A percentile compares a stretch with the other conserved stretches of the same genome.
These are phyloP conservation scores for Psilopsiagon aurifrons DNA, from an alignment of 2,113 vertebrate species.

Conservation along the genomic window DNA sequence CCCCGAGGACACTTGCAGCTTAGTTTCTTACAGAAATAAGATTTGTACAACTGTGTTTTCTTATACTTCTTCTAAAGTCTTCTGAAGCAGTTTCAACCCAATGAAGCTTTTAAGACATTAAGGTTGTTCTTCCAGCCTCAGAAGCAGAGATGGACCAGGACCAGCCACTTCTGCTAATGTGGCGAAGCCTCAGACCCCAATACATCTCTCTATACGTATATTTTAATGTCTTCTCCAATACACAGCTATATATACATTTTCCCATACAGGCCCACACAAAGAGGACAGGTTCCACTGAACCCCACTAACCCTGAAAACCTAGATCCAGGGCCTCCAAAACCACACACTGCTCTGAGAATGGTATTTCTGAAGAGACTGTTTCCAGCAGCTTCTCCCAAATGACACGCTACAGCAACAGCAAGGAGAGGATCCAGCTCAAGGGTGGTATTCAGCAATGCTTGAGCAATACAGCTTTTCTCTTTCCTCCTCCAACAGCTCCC, in stretches of 20 bases:
- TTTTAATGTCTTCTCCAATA: neutral
- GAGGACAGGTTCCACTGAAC: neutral
- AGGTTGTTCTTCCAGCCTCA: neutral
- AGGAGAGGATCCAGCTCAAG: neutral
- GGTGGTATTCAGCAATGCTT: neutral
- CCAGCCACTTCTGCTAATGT: neutral
- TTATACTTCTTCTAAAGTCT: neutral
- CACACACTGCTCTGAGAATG: neutral
- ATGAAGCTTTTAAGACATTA: neutral
- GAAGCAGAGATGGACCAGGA: neutral
- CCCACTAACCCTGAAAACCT: neutral
- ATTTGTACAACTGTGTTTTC: neutral
- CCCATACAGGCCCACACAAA: neutral
- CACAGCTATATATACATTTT: rapidly evolving
- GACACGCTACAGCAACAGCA: neutral
- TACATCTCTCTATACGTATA: rapidly evolving
- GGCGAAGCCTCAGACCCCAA: neutral
- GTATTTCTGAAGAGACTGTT: neutral
- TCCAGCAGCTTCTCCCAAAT: neutral
- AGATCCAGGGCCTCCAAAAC: neutral
- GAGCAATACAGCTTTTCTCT: neutral
- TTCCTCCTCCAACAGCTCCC: neutral
- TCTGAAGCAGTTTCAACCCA: neutral
- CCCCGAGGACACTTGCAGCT: neutral
- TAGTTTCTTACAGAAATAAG: neutral